phyloP scores from a whole-genome alignment of 92 coral and sea anemone species.

The Umimayanthus kanabou region DNA sequence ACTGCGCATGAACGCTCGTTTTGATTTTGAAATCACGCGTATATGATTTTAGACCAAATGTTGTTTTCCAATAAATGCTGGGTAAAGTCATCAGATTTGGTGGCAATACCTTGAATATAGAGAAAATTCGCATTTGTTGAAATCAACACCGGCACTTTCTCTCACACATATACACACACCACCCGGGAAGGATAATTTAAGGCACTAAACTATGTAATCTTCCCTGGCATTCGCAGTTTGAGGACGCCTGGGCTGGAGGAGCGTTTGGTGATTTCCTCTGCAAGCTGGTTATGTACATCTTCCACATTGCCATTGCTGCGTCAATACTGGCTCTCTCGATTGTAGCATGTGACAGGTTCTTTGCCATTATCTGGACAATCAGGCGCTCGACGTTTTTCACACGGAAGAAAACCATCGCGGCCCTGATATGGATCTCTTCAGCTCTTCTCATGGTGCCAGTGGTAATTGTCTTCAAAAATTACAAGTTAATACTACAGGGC shows the following conservation, averaged over 20 bases:
- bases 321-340: slow-evolving; percentile 29
- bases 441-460: slow-evolving; percentile 30
- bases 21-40: too few relatives aligned
- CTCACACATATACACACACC: too few relatives aligned
- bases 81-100: too few relatives aligned
- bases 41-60: too few relatives aligned
- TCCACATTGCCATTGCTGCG: slow-evolving; percentile 33
- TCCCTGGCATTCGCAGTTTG: background rate
- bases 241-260: slow-evolving; percentile 5
- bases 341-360: slow-evolving; percentile 37
- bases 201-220: background rate
- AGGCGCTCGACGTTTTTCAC: slow-evolving; percentile 20
- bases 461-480: background rate
- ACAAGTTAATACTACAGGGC: background rate
- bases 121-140: too few relatives aligned
- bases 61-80: too few relatives aligned
- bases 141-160: too few relatives aligned
- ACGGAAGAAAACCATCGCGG: slow-evolving; percentile 28
- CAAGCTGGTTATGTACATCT: slow-evolving; percentile 3
- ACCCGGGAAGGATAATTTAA: too few relatives aligned
- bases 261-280: slow-evolving; percentile 28
- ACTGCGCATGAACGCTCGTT: too few relatives aligned
- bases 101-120: too few relatives aligned
- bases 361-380: slow-evolving; percentile 29
- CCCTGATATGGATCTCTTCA: slow-evolving; percentile 24